Conservation (phyloP, 2,113 vertebrate species). For the Hemibagrus wyckioides region DNA sequence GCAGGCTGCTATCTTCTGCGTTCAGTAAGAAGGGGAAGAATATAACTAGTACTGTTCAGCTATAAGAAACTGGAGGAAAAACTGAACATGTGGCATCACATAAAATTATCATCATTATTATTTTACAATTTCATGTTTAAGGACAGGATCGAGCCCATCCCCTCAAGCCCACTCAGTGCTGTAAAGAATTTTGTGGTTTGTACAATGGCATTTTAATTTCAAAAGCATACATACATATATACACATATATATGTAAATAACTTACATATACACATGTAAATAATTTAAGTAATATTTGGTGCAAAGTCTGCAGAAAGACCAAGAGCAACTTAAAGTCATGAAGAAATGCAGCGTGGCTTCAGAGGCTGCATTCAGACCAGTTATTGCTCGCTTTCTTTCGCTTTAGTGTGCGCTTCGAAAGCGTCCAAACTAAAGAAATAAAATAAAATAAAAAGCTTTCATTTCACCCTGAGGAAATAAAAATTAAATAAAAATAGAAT, state of each 20-base stretch:
- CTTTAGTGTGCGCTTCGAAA: constrained; percentile 60
- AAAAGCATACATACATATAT: constrained; percentile 61
- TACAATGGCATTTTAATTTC: constrained; percentile 68
- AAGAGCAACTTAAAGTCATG: constrained; percentile 49
- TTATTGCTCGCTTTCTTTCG: constrained; percentile 72
- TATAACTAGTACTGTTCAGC: constrained; percentile 38
- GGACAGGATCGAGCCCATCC: constrained; percentile 54
- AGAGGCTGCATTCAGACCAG: constrained; percentile 54
- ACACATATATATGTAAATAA: constrained; percentile 36
- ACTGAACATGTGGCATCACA: constrained; percentile 40
- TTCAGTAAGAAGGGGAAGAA: constrained; percentile 32
- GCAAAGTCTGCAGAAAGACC: constrained; percentile 63
- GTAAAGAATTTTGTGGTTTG: constrained; percentile 64
- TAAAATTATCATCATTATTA: constrained; percentile 44
- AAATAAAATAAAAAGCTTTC: constrained; percentile 51
- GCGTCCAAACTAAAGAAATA: constrained; percentile 47
- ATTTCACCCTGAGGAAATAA: constrained; percentile 71
- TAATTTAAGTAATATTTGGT: constrained; percentile 65
- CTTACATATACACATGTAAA: constrained; percentile 5
- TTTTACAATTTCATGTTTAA: constrained; percentile 57
- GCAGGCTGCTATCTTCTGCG: constrained; percentile 36
- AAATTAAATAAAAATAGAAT: constrained; percentile 33
- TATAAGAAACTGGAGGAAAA: constrained; percentile 45
- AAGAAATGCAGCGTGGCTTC: constrained; percentile 55
- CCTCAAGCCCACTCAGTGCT: constrained; percentile 1